Evolutionary conservation across 2,113 vertebrate genomes (phyloP), one percentile per base, ranked within the genome.

Genomic region (Psilopsiagon aurifrons): DNA sequence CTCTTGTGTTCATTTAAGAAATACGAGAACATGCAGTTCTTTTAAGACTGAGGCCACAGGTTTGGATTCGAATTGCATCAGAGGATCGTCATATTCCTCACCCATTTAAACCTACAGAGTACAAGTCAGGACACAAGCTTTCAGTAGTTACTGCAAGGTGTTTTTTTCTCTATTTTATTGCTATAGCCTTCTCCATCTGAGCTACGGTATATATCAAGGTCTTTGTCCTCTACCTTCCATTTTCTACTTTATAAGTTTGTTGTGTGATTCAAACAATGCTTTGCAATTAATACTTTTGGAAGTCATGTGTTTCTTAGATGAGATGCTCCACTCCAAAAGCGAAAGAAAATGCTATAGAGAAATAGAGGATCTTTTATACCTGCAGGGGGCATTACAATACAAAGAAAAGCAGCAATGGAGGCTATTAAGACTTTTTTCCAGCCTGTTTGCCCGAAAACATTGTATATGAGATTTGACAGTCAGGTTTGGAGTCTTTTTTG

Each of bases 371-470:
- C 49, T 43, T 66, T 57, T 43, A 3, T 4, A 76, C 96, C 98
- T 97, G 97, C 91, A 97, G 98, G 70, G 96, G 98, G 97, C 97
- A 94, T 76, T 98, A 94, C 86, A 74, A 35, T 68, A 97, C 96
- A 97, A 92, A 92, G 73, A 88, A 96, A 94, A 84, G 23, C 13
- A 90, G 15, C 28, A 16, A 7, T 3, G 33, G 77, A 41, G 35
- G 13, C 52, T 46, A 29, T 17, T 27, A 24, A 59, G 51, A 29
- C 25, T 60, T 60, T 59, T 66, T 67, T 83, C 51, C 62, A 59
- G 10, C 10, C 22, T 27, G 11, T 52, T 78, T 79, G 27, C 49
- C 25, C 0, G 0, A 16, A 87, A 79, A 62, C 10, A 23, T 52
- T 81, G 93, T 62, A 68, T 51, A 64, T 57, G 55, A 13, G 8